Conservation (phyloP, 2,113 vertebrate genomes). For the Alaudala cheleensis region DNA sequence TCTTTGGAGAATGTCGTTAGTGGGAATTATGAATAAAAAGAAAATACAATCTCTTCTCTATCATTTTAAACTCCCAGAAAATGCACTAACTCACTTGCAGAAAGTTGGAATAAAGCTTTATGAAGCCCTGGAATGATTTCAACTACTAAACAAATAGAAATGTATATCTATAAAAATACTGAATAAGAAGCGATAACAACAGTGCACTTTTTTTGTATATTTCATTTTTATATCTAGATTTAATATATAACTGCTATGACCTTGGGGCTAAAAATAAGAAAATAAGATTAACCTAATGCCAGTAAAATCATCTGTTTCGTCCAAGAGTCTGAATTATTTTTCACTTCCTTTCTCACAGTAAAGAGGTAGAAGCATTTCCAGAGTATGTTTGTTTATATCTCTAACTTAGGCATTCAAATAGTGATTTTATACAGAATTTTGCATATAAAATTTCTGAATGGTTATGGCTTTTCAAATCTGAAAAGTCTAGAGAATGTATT, state of each 20-base stretch:
- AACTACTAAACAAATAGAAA: not conserved
- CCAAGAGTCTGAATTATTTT: not conserved
- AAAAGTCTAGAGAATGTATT: not conserved
- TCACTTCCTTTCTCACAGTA: not conserved
- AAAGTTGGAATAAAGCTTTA: not conserved
- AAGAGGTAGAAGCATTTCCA: not conserved
- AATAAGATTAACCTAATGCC: not conserved
- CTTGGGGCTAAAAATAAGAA: not conserved
- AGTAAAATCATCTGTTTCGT: not conserved
- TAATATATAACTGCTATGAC: not conserved
- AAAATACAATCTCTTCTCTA: not conserved
- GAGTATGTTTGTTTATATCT: not conserved
- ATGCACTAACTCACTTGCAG: not conserved
- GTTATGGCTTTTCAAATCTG: not conserved
- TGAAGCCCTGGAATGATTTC: not conserved
- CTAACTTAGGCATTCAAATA: not conserved
- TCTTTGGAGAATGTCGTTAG: not conserved
- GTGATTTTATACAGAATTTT: not conserved
- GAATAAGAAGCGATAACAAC: not conserved
- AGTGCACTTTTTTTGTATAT: not conserved
- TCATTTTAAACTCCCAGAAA: not conserved
- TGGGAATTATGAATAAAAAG: not conserved
- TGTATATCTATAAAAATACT: not conserved
- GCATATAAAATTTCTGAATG: not conserved
- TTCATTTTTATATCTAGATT: not conserved